Base-by-base conservation (phyloP, 2,888 invertebrate species). In the Drosophila meridiana region DNA sequence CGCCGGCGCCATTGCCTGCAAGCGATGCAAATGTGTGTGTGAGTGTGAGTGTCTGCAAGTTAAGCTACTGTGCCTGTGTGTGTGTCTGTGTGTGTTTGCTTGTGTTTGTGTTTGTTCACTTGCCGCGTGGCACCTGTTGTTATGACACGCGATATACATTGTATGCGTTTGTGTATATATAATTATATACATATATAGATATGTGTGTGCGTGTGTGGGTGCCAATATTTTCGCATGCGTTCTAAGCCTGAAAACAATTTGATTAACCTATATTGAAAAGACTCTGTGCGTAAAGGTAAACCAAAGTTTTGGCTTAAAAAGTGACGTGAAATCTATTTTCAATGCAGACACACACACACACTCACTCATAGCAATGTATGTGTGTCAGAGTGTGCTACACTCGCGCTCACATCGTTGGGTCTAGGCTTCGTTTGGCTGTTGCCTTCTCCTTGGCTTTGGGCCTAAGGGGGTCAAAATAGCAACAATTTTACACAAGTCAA, bases 381-480 rank as follows among this genome's bases (percentile, higher is more conserved):
- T 52, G 26, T 38, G 36, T 32, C 20, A 65, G 8, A 2, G 48
- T 48, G 48, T 63, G 42, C 64, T 65, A 67, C 53, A 78, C 64
- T 59, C 71, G 56, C 64, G 62, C 56, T 48, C 67, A 71, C 53
- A 36, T 45, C 32, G 56, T 47, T 47, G 34, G 45, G 62, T 30
- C 45, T 48, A 52, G 38, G 40, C 43, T 69, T 42, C 60, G 70
- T 30, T 26, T 40, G 56, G n/a, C n/a, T 28, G 32, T 57, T 30
- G 43, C 43, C 52, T 82, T 92, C 91, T 91, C 92, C 92, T 92
- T 92, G 92, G 92, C 92, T 92, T 92, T 92, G 90, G 52, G 82
- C 62, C 61, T 60, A 75, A 76, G 78, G 87, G 85, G 91, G 82
- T 82, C 83, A 89, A 83, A 78, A 76, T 81, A 82, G 81, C 90